Evolutionary conservation across 64 coral and sea anemone species (phyloP), one percentile per base, ranked within the genome.

Genomic region (Pachyseris speciosa): DNA sequence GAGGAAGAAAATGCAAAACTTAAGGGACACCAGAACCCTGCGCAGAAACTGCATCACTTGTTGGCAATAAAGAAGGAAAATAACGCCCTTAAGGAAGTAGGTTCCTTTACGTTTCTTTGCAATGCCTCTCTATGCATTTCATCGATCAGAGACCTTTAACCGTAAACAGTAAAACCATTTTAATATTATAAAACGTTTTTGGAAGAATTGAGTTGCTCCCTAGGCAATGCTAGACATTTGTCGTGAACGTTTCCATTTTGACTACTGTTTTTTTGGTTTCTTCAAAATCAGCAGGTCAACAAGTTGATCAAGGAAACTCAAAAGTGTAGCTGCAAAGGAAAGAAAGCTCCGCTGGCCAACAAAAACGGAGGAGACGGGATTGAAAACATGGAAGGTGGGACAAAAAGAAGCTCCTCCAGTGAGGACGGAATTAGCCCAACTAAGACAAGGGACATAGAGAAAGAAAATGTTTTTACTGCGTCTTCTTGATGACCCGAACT

Each of bases 11-110:
- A 95, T 60, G 94, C 90, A 17, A 78, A 84, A 34, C 63, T 95
- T 20, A 88, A 87, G 10, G 96, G 96, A 7, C 96, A 98, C 37
- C 97, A 95, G 68, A 99, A 99, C 72, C 86, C 49, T 7, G 90
- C 92, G 13, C 97, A 99, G 75, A 99, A 95, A 52, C 68, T 99
- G 2, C 89, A 99, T 8, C 90, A 99, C 75, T 31, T 99, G 65
- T 59, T 89, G 51, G 86, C 86, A 1, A 93, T 99, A 19, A 99
- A 99, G 37, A 90, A 88, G 55, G 97, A 99, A 36, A 93, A 95
- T 37, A 84, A 99, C 22, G 50, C 63, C 0, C 68, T 99, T 0
- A 94, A 88, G 71, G 79, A 99, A 87, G 97, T 99, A 60, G 53
- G 76, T 64, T 20, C 8, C 28, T 37, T 16, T 2, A 33, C 13